A percentile compares a stretch with the other conserved stretches of the same genome.
Conservation (phyloP, 2,888 invertebrate genomes). For the Tiliacea citrago region DNA sequence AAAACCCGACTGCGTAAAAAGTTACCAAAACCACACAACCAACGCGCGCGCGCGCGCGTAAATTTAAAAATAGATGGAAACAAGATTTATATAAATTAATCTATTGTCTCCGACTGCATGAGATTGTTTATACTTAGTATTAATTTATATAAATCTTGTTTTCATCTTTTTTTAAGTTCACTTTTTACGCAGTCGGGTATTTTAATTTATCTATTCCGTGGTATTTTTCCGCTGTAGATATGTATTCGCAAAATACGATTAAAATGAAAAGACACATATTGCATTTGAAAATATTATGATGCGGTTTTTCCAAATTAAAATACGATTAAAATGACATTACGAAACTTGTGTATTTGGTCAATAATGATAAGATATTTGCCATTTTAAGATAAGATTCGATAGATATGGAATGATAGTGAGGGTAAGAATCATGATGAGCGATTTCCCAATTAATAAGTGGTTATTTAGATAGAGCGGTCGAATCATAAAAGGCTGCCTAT, state of each 20-base stretch:
- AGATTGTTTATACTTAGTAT: too few species aligned
- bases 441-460: not conserved
- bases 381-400: not conserved
- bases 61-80: too few species aligned
- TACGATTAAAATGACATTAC: constrained; percentile 7
- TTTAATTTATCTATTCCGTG: too few species aligned
- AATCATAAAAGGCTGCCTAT: not conserved
- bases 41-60: too few species aligned
- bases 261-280: not conserved
- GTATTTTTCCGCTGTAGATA: not conserved
- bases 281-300: not conserved
- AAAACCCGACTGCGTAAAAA: too few species aligned
- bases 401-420: not conserved
- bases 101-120: too few species aligned
- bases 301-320: constrained; percentile 33
- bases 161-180: too few species aligned
- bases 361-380: not conserved
- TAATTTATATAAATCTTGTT: too few species aligned
- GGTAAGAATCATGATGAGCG: not conserved
- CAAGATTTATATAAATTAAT: too few species aligned
- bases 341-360: not conserved
- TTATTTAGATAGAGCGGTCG: not conserved
- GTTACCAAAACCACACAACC: too few species aligned
- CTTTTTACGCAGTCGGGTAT: too few species aligned
- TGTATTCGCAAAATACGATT: not conserved